A percentile compares a stretch with the other conserved stretches of the same genome.
These are phyloP conservation scores for Mercenaria mercenaria DNA, from an alignment of 1,140 invertebrate species.

Conservation along the genomic window DNA sequence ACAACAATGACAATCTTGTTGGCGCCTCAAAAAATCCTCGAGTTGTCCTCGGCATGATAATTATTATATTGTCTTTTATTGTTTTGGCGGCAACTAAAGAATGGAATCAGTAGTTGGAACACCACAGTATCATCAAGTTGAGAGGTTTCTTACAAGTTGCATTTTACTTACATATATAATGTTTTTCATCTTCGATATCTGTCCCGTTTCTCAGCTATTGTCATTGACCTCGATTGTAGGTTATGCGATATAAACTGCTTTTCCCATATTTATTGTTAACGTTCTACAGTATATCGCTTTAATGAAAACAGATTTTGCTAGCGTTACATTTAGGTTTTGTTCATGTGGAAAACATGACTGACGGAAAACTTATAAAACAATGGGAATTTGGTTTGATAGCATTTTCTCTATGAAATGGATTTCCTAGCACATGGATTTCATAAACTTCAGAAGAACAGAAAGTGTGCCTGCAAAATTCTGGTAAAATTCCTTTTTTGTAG, in stretches of 20 bases:
- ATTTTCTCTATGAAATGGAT: constrained; percentile 18
- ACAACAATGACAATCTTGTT: too few relatives aligned
- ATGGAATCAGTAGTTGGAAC: too few relatives aligned
- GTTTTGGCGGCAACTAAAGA: too few relatives aligned
- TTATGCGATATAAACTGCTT: background rate
- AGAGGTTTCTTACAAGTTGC: too few relatives aligned
- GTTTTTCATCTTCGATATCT: too few relatives aligned
- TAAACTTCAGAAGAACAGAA: background rate
- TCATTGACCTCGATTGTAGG: background rate
- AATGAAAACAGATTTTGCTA: background rate
- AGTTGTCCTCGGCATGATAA: too few relatives aligned
- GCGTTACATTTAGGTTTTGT: background rate
- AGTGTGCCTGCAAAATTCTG: constrained; percentile 6
- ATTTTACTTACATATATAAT: too few relatives aligned
- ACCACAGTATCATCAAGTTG: too few relatives aligned
- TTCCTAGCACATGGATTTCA: background rate
- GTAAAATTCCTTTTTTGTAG: background rate
- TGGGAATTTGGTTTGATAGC: constrained; percentile 37
- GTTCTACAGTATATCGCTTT: background rate
- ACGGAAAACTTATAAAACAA: background rate
- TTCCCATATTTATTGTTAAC: background rate
- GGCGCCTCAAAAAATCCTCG: too few relatives aligned
- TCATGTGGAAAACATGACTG: background rate
- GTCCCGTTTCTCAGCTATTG: too few relatives aligned
- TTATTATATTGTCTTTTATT: too few relatives aligned